A percentile compares a stretch with the other conserved stretches of the same genome.
These are phyloP conservation scores for Melikaiella ostensackeni DNA, from an alignment of 2,888 invertebrate genomes.

Conservation along the genomic window DNA sequence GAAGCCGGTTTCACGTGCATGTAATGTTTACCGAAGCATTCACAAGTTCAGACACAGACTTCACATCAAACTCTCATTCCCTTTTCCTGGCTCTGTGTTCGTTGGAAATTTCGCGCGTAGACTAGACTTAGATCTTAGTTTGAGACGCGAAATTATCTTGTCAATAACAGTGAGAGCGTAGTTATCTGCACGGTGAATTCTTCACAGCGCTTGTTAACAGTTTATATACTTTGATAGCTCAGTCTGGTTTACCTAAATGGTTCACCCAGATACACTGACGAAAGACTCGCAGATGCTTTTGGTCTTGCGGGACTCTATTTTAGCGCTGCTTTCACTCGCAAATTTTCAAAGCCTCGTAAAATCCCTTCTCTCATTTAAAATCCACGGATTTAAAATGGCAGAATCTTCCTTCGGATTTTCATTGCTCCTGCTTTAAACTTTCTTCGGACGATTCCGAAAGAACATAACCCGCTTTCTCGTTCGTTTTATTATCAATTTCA, in stretches of 20 bases:
- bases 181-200: slow-evolving; percentile 23
- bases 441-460: not conserved
- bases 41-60: slow-evolving; percentile 21
- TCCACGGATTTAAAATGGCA: not conserved
- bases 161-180: slow-evolving; percentile 19
- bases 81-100: slow-evolving; percentile 14
- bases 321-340: not conserved
- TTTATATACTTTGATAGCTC: slow-evolving; percentile 17
- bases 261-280: not conserved
- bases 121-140: slow-evolving; percentile 21
- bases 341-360: not conserved
- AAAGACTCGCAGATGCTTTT: slow-evolving; percentile 23
- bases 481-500: not conserved
- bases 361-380: not conserved
- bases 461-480: not conserved
- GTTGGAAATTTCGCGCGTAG: slow-evolving; percentile 23
- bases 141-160: slow-evolving; percentile 19
- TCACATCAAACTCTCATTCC: slow-evolving; percentile 28
- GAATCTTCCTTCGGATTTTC: not conserved
- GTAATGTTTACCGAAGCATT: slow-evolving; percentile 32
- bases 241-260: slow-evolving; percentile 10
- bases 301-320: slow-evolving; percentile 3
- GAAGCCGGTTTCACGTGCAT: slow-evolving; percentile 23
- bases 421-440: not conserved
- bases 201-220: slow-evolving; percentile 9